Evolutionary conservation across 2,113 vertebrate species (phyloP), one percentile per base, ranked within the genome.

Genomic region (Puntigrus tetrazona): DNA sequence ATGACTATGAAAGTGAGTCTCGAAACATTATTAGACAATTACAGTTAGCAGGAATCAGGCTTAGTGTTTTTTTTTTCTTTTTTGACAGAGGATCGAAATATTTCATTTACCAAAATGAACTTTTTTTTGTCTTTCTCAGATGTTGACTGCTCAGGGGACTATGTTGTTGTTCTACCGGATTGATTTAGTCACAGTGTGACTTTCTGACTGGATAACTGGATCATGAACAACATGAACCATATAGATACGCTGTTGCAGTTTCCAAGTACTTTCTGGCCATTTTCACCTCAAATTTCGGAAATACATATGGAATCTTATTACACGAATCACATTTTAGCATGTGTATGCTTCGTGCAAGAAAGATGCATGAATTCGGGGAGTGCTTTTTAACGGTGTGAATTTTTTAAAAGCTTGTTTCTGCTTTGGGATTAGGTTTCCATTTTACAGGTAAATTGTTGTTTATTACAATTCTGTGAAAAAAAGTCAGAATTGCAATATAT

Each of bases 91-190:
- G 31, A 47, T 27, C 8, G 9, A 27, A 18, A 5, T 16, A 55
- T 27, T 77, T 34, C 3, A 29, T 20, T 36, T 20, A 36, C 31
- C 20, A 4, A 57, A 36, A 78, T 29, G 31, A 50, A 57, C 31
- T 72, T 86, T 5, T 31, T 6, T 76, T 81, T 70, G 10, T n/a
- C 36, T 80, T 29, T 70, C 69, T 13, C 16, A 93, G 93, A 92
- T 69, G 43, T 29, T 3, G 29, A 55, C 0, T 78, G 38, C 0
- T 31, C 88, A 1, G 78, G 5, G 41, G 89, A 90, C 0, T 93
- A 93, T 7, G 93, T 93, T 0, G 90, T 87, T 2, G 92, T 93
- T 7, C 67, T 91, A 22, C 91, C 90, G 57, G 27, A 86, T 4
- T 88, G 77, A 93, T 47, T 69, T 70, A 63, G 2, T 22, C 27